Evolutionary conservation across 2,888 invertebrate species (phyloP), one percentile per base, ranked within the genome.

Genomic region (Muscina levida): DNA sequence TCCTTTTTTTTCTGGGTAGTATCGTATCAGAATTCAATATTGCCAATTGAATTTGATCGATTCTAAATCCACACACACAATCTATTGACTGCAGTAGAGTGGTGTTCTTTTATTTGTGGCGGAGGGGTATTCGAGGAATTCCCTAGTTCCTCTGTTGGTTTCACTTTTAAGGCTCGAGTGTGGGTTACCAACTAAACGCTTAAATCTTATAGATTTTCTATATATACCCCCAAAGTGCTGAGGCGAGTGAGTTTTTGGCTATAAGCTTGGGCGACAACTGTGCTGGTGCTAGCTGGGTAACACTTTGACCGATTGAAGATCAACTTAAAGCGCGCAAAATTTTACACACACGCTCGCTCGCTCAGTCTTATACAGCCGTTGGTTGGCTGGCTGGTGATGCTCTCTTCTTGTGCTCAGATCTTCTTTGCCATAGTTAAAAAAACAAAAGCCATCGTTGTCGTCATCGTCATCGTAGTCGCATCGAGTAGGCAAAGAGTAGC

Each of bases 181-280:
- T 88, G 89, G 89, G 88, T 87, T 89, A 89, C 89, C 89, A 89
- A 89, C 89, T 89, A 89, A 89, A 87, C 87, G 86, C 88, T 87
- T 87, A 86, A 89, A 89, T 88, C 88, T 86, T 87, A 85, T 85
- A 87, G 87, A 89, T 89, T 89, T 89, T 89, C 89, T 89, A 89
- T 89, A 89, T 89, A 89, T 89, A 88, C 89, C 87, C 87, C 85
- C 84, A n/a, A 83, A 87, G 84, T 84, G 84, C 84, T 84, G 85
- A 82, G 77, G 79, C 80, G 81, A 83, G 81, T 82, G 78, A 72
- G 79, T 82, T 83, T 83, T 82, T 83, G 82, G 62, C 74, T 74
- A 77, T 65, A 72, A 81, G 77, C 82, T 86, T 87, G 88, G 88
- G 88, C 88, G 88, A 88, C 88, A 88, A 88, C 87, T 87, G 77